Evolutionary conservation across 2,113 vertebrate genomes (phyloP), one percentile per base, ranked within the genome.

Genomic region (Motacilla tschutschensis): DNA sequence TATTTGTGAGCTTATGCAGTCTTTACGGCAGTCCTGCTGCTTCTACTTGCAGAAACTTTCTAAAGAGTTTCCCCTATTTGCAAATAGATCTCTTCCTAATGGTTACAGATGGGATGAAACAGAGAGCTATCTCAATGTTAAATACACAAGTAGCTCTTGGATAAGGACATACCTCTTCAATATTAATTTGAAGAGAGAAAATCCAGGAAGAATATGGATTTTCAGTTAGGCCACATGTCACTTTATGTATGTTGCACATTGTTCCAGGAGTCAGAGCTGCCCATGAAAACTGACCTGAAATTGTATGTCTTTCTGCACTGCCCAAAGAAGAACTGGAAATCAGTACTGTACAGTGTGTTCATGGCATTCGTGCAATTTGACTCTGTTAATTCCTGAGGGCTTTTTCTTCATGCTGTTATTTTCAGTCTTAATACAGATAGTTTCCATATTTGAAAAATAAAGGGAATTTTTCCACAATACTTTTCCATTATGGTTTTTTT

Each of bases 371-470:
- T 53, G 31, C 64, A 70, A 43, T 60, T 40, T 53, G 43, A 79
- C 40, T 43, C 8, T 63, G 48, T 89, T 78, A 59, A 82, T 74
- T 90, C 66, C 63, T 8, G 4, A 75, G 21, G 66, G 79, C 88
- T 87, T 83, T 80, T 67, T 87, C 77, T 72, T 64, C 54, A 53
- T 65, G 85, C 90, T 81, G 26, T 75, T 75, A 89, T 58, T 93
- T 87, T 78, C 46, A 62, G 54, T 69, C 54, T 90, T 83, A 81
- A 75, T 85, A 85, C 70, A 82, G 28, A 83, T 70, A 92, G 65
- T 89, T 58, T 85, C 77, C 80, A 35, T 81, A 65, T 86, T 89
- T 87, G 88, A 94, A 93, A 91, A 94, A 92, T 94, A 95, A 95
- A 95, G 71, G 94, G 60, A 94, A 58, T 55, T 78, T 91, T 95